Base-by-base conservation (phyloP, 2,888 invertebrate species). In the Harpalus rufipes region DNA sequence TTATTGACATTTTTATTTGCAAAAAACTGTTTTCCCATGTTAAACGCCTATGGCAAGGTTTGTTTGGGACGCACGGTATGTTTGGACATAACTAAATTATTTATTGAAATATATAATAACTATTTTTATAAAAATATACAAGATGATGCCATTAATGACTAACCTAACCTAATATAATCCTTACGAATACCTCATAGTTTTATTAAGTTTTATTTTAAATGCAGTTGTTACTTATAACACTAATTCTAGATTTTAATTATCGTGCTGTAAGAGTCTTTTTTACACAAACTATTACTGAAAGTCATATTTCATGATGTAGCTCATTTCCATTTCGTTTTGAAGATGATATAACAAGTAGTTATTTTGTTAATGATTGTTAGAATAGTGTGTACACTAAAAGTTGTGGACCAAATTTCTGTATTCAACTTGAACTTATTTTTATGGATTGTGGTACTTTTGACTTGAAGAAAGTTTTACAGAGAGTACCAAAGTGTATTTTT, bases 41-140 rank as follows among this genome's bases (percentile, higher is more conserved):
- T n/a, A n/a, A n/a, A n/a, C n/a, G n/a, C n/a, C n/a, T n/a, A n/a
- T n/a, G n/a, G n/a, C n/a, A n/a, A n/a, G n/a, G n/a, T n/a, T n/a
- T n/a, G n/a, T n/a, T n/a, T n/a, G n/a, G n/a, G n/a, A n/a, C n/a
- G n/a, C n/a, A n/a, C n/a, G n/a, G n/a, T n/a, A 74, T 74, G 72
- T 44, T 74, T 74, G 72, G 51, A 74, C 72, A 21, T 16, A 41
- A 44, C 72, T 44, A 74, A 44, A 21, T 74, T 74, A 74, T 74
- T 74, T 74, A 74, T 41, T 44, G 41, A 44, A 44, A 68, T 74
- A 18, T 74, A 44, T 74, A 74, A 74, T 74, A 74, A 74, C 72
- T 74, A 74, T 74, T 74, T 74, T 74, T 74, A 74, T 74, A 74
- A 74, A 74, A 74, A 74, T 74, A 74, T 74, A 74, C 72, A 74